Evolutionary conservation across 1,140 invertebrate genomes (phyloP), one percentile per base, ranked within the genome.

Genomic region (Oncopeltus fasciatus): DNA sequence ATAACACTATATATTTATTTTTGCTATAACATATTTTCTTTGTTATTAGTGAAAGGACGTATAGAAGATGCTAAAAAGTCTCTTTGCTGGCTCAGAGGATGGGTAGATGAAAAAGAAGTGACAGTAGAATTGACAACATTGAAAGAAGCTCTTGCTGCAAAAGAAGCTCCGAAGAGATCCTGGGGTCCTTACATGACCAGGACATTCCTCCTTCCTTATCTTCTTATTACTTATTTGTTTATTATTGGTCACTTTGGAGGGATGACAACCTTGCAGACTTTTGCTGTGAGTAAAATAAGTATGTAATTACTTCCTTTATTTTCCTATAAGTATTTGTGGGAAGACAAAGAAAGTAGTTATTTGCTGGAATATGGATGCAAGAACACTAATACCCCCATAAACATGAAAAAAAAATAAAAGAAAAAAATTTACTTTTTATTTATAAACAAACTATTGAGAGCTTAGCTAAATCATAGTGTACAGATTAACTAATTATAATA

Each of bases 201-300:
- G 26, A 78, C 76, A 20, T 86, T 88, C 68, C 69, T 83, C 9
- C 66, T 75, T 18, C 85, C 86, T 0, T 87, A 81, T 63, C 66
- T 77, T 0, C 67, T 89, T 1, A 79, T 88, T 0, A 74, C 75
- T 0, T 75, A 80, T 14, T 73, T 74, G 1, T 88, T 88, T 68
- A 85, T 86, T 66, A 75, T 86, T 1, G 77, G 80, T 0, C 78
- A 86, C 62, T 88, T 88, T 62, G 82, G 82, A 21, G 86, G 87
- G 1, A 81, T 80, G 72, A 82, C 80, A 0, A 81, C 83, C 0
- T 70, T 88, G 9, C 81, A 83, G 71, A 87, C 84, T 0, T 88
- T 83, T 66, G 83, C 86, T 0, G 84, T 88, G 8, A 67, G 64
- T 64, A n/a, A 8, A n/a, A n/a, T n/a, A n/a, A n/a, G n/a, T n/a